These are phyloP conservation scores for Harpagoxenus sublaevis DNA, from an alignment of 2,888 invertebrate species.

Conservation along the genomic window DNA sequence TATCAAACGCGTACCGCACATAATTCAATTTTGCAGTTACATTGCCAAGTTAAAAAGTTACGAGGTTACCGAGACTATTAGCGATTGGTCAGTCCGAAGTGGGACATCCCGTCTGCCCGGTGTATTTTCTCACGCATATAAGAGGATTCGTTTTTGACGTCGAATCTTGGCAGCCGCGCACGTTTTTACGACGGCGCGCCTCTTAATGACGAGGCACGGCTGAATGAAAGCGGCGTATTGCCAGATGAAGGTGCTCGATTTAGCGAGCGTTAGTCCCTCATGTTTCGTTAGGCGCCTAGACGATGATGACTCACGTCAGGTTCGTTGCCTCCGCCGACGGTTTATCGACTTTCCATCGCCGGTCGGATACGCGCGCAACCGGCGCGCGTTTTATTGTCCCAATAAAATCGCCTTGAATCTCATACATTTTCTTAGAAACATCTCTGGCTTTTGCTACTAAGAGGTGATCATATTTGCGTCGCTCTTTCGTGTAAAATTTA, in stretches of 20 bases:
- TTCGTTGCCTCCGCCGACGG: constrained; percentile 71
- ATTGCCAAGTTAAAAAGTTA: not conserved
- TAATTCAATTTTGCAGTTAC: not conserved
- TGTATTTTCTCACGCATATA: not conserved
- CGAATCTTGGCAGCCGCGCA: constrained; percentile 24
- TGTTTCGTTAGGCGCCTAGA: constrained; percentile 61
- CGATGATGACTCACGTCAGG: constrained; percentile 73
- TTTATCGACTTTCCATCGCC: constrained; percentile 78
- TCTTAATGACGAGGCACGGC: constrained; percentile 31
- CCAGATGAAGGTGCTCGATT: constrained; percentile 60
- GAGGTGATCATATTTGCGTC: not conserved
- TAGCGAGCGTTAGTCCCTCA: constrained; percentile 46
- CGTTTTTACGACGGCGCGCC: constrained; percentile 54
- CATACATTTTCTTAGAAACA: not conserved
- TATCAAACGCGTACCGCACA: not conserved
- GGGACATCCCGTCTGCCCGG: not conserved
- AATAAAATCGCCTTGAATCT: constrained; percentile 42
- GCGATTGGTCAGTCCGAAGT: constrained; percentile 3
- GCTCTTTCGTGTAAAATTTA: not conserved
- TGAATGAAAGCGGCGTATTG: constrained; percentile 39
- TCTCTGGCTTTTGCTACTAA: not conserved
- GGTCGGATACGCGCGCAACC: constrained; percentile 56
- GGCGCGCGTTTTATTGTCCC: constrained; percentile 61
- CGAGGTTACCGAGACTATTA: not conserved
- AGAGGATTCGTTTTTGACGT: not conserved